These are phyloP conservation scores for Pteria penguin DNA, from an alignment of 2,888 invertebrate species.

Conservation along the genomic window DNA sequence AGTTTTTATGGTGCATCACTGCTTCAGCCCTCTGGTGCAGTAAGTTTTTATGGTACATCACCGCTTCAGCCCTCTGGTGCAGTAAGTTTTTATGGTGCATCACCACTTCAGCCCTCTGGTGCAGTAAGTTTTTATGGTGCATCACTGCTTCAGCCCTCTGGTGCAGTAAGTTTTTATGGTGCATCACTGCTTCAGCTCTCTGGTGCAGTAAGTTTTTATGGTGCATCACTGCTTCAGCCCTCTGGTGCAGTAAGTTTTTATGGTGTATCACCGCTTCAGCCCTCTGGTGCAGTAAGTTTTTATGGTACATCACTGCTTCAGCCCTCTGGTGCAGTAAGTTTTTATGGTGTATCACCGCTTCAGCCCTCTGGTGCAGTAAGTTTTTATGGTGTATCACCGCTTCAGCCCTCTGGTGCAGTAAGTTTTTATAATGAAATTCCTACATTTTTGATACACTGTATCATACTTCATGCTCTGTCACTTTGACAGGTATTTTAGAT, in stretches of 20 bases:
- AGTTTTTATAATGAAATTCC: no score
- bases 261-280: no score
- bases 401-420: no score
- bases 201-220: conserved; percentile 26
- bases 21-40: conserved; percentile 76
- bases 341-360: no score
- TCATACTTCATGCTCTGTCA: no score
- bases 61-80: conserved; percentile 78
- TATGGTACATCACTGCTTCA: no score
- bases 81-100: conserved; percentile 58
- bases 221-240: background rate
- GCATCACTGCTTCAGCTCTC: background rate
- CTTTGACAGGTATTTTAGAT: background rate
- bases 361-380: no score
- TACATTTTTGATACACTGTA: no score
- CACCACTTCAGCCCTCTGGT: background rate
- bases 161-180: conserved; percentile 23
- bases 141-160: background rate
- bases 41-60: conserved; percentile 82
- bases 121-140: conserved; percentile 20
- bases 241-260: conserved; percentile 32
- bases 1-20: conserved; percentile 82
- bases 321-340: no score
- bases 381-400: no score
- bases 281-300: no score